Conservation (phyloP, 2,888 invertebrate genomes). For the Epinotia brunnichana region DNA sequence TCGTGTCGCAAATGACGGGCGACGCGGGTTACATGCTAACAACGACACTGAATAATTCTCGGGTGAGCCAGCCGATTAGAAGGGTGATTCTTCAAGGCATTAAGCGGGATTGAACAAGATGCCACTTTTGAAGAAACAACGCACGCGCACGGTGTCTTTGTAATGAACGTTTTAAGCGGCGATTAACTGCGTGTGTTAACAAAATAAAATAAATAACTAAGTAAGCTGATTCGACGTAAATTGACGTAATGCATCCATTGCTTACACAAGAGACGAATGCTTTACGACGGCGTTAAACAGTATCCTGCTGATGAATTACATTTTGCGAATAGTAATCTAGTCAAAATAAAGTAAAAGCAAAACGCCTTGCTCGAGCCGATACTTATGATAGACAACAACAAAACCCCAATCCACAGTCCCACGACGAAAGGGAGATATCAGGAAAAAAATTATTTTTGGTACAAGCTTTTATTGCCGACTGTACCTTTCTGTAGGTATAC, state of each 20-base stretch:
- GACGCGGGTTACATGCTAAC: constrained; percentile 50
- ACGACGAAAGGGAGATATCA: too few relatives aligned
- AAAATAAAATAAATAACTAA: neutral
- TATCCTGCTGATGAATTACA: too few relatives aligned
- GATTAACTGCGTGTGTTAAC: too few relatives aligned
- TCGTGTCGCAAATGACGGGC: constrained; percentile 61
- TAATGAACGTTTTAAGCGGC: too few relatives aligned
- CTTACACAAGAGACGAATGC: neutral
- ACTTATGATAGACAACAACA: too few relatives aligned
- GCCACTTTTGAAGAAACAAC: neutral
- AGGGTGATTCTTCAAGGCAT: neutral
- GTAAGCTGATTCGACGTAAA: neutral
- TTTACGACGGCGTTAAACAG: neutral
- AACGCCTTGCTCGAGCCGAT: too few relatives aligned
- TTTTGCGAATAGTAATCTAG: too few relatives aligned
- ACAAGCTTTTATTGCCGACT: too few relatives aligned
- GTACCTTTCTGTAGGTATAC: too few relatives aligned
- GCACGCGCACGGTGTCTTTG: neutral
- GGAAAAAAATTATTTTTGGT: too few relatives aligned
- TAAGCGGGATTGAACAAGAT: neutral
- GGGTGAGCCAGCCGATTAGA: constrained; percentile 1
- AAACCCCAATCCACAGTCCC: too few relatives aligned
- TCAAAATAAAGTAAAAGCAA: too few relatives aligned
- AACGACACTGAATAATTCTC: constrained; percentile 39
- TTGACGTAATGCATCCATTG: neutral